A percentile compares a stretch with the other conserved stretches of the same genome.
Conservation (phyloP, 2,797 vertebrate species). For the Agapornis canus region DNA sequence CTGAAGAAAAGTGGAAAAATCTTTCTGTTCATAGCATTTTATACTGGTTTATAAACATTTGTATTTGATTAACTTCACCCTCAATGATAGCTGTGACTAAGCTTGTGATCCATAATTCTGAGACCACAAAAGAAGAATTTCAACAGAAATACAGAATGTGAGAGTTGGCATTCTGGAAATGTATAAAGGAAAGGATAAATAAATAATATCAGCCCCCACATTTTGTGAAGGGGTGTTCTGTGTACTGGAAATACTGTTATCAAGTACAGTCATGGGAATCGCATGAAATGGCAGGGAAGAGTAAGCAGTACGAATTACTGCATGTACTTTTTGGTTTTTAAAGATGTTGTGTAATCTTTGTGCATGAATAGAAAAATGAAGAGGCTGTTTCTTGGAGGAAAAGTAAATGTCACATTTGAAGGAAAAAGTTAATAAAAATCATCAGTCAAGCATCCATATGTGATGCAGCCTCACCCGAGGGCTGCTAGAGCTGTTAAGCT, state of each 20-base stretch:
- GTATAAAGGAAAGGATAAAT: conserved; percentile 16
- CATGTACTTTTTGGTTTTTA: not conserved
- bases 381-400: not conserved
- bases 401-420: not conserved
- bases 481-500: not conserved
- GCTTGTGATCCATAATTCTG: not conserved
- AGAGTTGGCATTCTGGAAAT: conserved; percentile 8
- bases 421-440: not conserved
- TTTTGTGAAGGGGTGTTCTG: not conserved
- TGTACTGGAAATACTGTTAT: not conserved
- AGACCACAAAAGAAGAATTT: conserved; percentile 1
- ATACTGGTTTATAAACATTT: conserved; percentile 27
- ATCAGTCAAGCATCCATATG: not conserved
- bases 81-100: conserved; percentile 40
- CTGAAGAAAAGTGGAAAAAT: not conserved
- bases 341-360: not conserved
- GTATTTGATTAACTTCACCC: conserved; percentile 41
- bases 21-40: not conserved
- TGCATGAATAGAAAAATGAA: not conserved
- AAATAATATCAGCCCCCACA: not conserved
- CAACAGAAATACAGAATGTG: not conserved
- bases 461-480: not conserved
- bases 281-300: not conserved
- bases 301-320: not conserved
- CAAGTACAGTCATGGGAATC: not conserved